Conservation (phyloP, 2,113 vertebrate species). For the Salvelinus fontinalis region DNA sequence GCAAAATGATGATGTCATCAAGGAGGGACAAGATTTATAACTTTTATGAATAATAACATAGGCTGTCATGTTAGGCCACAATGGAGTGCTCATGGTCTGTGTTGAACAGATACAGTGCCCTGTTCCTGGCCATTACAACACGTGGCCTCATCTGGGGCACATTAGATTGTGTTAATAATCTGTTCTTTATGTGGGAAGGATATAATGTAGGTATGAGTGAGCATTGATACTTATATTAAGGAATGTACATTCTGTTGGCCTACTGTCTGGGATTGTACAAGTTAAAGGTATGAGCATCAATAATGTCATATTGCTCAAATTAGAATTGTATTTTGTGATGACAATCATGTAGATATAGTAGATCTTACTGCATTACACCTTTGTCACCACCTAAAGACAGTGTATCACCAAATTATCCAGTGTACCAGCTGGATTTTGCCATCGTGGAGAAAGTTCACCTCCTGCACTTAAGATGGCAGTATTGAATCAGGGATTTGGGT, state of each 20-base stretch:
- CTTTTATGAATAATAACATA: not conserved
- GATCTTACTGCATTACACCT: not conserved
- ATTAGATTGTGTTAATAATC: not conserved
- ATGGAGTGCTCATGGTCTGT: not conserved
- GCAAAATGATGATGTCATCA: not conserved
- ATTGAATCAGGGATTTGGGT: conserved; percentile 28
- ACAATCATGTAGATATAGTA: not conserved
- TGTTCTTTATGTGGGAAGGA: not conserved
- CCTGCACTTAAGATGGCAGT: conserved; percentile 56
- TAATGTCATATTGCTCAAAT: not conserved
- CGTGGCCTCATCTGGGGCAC: not conserved
- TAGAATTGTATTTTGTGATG: not conserved
- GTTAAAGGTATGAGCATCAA: not conserved
- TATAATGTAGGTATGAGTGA: too few relatives aligned
- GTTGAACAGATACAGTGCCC: not conserved
- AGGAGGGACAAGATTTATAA: not conserved
- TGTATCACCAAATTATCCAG: not conserved
- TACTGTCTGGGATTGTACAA: too few relatives aligned
- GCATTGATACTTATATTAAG: not conserved
- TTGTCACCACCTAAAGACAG: not conserved
- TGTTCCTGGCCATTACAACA: not conserved
- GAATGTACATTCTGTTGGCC: not conserved
- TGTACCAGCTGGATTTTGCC: not conserved
- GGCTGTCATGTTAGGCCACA: not conserved
- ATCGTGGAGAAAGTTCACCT: not conserved